Base-by-base conservation (phyloP, 2,797 vertebrate species). In the Enteromius radiatus region DNA sequence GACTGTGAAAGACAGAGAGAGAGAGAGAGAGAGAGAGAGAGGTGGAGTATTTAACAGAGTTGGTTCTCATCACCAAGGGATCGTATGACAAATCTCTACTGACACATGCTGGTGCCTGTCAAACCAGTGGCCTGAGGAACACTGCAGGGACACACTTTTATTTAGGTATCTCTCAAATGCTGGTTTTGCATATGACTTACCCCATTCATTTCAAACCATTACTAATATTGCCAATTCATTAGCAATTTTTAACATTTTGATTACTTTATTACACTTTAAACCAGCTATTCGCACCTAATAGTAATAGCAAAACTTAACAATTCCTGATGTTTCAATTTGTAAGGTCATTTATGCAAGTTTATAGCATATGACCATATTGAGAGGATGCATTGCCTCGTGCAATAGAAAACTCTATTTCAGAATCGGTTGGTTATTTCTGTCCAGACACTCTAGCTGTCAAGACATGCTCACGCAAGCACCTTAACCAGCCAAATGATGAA, bases 81-180 rank as follows among this genome's bases (percentile, higher is more conserved):
- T 98, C 96, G 69, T 89, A 93, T 98, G 94, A 95, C 97, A 88
- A 85, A 90, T 90, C 90, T 91, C 89, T 76, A 84, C 76, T 79
- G 84, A 93, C 98, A 99, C 92, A 95, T 99, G 98, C 88, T 95
- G 88, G 92, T 98, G 98, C 97, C 98, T 88, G 91, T 99, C 98
- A 99, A 97, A 94, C 89, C 83, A 36, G 88, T 89, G 89, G 94
- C 95, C 93, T 96, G 95, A 93, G 93, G 91, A 89, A 92, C 92
- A 95, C 93, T 95, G 95, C 94, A 94, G 92, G 11, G 68, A 79
- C 84, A 91, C 89, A 89, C 87, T 91, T 87, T 91, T 90, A 90
- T 92, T 92, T 92, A 90, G 92, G 80, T 89, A 92, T 31, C 67
- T 69, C 17, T 67, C 21, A 69, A 82, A 76, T 47, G 19, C 21